Base-by-base conservation (phyloP, 2,888 invertebrate genomes). In the Drosophila sordidula region DNA sequence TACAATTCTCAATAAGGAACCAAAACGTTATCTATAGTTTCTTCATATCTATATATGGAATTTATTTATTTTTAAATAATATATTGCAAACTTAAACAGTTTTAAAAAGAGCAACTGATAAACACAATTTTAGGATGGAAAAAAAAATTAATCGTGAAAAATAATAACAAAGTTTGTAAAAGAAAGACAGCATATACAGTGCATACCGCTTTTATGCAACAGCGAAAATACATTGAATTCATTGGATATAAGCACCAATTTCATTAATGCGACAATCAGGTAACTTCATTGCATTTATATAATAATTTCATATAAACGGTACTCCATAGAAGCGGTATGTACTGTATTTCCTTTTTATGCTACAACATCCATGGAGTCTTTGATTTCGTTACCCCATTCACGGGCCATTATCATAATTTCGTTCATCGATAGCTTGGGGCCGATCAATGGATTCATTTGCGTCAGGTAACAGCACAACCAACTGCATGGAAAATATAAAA, bases 401-500 rank as follows among this genome's bases (percentile, higher is more conserved):
- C 87, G 80, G 45, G 91, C 91, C 71, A 91, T 80, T 12, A 92
- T 92, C 87, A 91, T 78, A 29, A 91, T 91, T 74, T 91, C 90
- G 61, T 90, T 90, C 86, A 77, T 90, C 6, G 87, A 72, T 47
- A 91, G 87, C 69, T 87, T 90, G 6, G 91, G 91, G n/a, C 91
- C 91, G 69, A 91, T 91, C 25, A 91, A 75, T 9, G 91, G 91
- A 52, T 91, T 89, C 87, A 91, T 80, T 81, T 91, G 91, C 32
- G 91, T 91, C 90, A 91, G 88, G 63, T 92, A 91, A 71, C 91
- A 91, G 63, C 91, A 91, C 16, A 92, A 77, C 92, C 91, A 91
- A 77, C 91, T 91, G 50, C 6, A 66, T 64, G 52, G 52, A 29
- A 34, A 34, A 34, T 12, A 34, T 34, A 34, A 62, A 67, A 9